Evolutionary conservation across 2,888 invertebrate genomes (phyloP).

Genomic region (Pantelozetes paolii): DNA sequence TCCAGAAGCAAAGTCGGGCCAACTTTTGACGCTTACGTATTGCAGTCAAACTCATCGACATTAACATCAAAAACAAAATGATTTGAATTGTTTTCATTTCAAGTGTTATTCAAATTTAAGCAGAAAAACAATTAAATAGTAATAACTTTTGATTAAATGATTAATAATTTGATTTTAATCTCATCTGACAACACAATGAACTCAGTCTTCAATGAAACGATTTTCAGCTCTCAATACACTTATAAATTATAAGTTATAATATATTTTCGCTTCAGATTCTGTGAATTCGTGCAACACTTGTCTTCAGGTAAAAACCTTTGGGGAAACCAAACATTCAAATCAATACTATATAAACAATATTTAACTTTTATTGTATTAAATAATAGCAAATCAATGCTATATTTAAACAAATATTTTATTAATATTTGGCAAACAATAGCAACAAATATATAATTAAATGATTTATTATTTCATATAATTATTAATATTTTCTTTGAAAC

Average conservation of each 20-base stretch:
- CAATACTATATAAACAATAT: not conserved
- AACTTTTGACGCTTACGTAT: conserved; percentile 18
- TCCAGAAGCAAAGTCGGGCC: conserved; percentile 39
- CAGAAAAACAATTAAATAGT: too few species aligned
- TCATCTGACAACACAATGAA: not conserved
- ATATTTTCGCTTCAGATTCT: too few species aligned
- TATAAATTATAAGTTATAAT: too few species aligned
- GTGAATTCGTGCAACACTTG: not conserved
- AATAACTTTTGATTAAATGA: not conserved
- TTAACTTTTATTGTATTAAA: not conserved
- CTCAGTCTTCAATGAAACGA: not conserved
- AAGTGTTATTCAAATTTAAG: too few species aligned
- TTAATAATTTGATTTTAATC: not conserved
- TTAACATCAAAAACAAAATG: not conserved
- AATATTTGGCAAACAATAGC: too few species aligned
- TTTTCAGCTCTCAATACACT: not conserved
- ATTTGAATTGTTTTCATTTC: not conserved
- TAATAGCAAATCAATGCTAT: not conserved
- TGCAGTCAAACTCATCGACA: not conserved
- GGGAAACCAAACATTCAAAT: not conserved
- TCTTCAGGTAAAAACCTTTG: conserved; percentile 1
- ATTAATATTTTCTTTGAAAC: too few species aligned
- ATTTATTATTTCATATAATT: too few species aligned
- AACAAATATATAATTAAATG: too few species aligned
- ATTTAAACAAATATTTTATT: too few species aligned